A percentile compares a stretch with the other conserved stretches of the same genome.
These are phyloP conservation scores for Andrena cerasifolii DNA, from an alignment of 1,140 invertebrate genomes.

Conservation along the genomic window DNA sequence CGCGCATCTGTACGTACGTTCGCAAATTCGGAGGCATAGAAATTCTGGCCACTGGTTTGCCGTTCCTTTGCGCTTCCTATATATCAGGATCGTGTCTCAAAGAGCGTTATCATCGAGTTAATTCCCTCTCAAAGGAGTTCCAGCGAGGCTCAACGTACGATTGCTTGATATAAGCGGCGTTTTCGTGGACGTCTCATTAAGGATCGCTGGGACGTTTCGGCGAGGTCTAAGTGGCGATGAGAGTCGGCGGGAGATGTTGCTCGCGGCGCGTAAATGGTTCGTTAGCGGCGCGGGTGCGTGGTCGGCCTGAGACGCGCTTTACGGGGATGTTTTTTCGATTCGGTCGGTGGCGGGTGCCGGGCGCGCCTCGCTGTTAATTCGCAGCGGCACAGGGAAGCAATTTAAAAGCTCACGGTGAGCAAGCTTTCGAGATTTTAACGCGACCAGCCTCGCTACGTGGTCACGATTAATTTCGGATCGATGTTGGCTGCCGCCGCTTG, in stretches of 20 bases:
- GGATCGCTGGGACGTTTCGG: neutral
- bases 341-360: neutral
- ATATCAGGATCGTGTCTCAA: too few relatives aligned
- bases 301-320: neutral
- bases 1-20: too few relatives aligned
- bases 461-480: conserved; percentile 19
- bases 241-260: neutral
- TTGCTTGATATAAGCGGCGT: neutral
- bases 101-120: too few relatives aligned
- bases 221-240: neutral
- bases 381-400: neutral
- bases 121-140: too few relatives aligned
- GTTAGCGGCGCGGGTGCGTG: neutral
- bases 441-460: neutral
- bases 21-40: too few relatives aligned
- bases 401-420: conserved; percentile 27
- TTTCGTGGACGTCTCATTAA: neutral
- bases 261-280: conserved; percentile 10
- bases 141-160: too few relatives aligned
- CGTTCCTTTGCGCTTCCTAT: too few relatives aligned
- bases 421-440: conserved; percentile 41
- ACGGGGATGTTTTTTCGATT: conserved; percentile 1
- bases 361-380: neutral
- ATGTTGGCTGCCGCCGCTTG: neutral
- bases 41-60: too few relatives aligned